Evolutionary conservation across 2,888 invertebrate species (phyloP).

Genomic region (Apotomis turbidana): DNA sequence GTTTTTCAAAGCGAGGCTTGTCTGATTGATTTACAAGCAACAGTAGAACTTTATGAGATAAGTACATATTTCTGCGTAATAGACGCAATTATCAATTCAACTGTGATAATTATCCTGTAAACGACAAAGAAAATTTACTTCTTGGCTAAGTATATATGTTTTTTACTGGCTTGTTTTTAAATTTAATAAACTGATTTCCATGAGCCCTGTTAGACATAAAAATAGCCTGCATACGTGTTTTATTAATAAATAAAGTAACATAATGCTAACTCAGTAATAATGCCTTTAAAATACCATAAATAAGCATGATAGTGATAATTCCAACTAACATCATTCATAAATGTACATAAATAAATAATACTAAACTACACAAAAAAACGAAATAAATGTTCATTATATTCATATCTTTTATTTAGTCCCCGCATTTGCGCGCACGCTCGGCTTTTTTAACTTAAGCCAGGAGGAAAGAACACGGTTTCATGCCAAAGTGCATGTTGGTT

Average conservation of each 20-base stretch:
- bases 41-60: neutral
- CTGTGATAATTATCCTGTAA: neutral
- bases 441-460: slow-evolving; percentile 10
- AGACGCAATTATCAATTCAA: too few relatives aligned
- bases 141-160: neutral
- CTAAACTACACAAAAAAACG: slow-evolving; percentile 10
- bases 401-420: slow-evolving; percentile 63
- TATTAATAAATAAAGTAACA: neutral
- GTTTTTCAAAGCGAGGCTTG: too few relatives aligned
- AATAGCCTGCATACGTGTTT: neutral
- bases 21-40: too few relatives aligned
- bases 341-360: slow-evolving; percentile 14
- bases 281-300: neutral
- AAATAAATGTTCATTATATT: slow-evolving; percentile 56
- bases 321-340: neutral
- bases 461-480: slow-evolving; percentile 15
- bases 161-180: neutral
- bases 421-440: slow-evolving; percentile 44
- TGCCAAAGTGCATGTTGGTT: neutral
- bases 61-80: too few relatives aligned
- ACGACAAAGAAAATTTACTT: neutral
- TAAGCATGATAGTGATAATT: slow-evolving; percentile 22
- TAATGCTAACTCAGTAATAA: neutral
- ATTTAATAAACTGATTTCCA: neutral
- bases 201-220: neutral